Evolutionary conservation across 92 coral and sea anemone genomes (phyloP).

Genomic region (Palythoa heliodiscus): DNA sequence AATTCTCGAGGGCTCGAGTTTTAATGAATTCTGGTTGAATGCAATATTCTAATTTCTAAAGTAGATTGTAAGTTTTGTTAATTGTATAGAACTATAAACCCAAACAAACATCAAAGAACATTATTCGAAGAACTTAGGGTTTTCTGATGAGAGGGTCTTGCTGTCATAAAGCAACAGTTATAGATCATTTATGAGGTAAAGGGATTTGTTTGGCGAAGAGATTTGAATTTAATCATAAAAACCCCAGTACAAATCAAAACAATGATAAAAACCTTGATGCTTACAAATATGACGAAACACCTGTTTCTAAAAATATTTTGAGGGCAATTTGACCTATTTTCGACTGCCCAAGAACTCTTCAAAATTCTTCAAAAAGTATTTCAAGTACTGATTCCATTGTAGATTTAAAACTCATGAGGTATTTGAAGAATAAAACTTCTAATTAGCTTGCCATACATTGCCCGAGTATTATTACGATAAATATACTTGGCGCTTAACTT

Average conservation of each 20-base stretch:
- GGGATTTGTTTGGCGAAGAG: background rate
- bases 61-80: background rate
- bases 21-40: slow-evolving; percentile 13
- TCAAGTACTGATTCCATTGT: too few species aligned
- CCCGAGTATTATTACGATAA: too few species aligned
- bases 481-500: too few species aligned
- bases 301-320: too few species aligned
- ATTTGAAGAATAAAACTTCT: too few species aligned
- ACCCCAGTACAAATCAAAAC: background rate
- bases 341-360: too few species aligned
- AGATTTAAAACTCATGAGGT: too few species aligned
- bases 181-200: background rate
- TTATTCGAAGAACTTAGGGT: background rate
- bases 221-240: background rate
- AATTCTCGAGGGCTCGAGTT: background rate
- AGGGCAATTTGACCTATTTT: too few species aligned
- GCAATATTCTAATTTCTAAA: background rate
- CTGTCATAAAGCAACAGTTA: background rate
- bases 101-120: background rate
- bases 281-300: too few species aligned
- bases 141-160: background rate
- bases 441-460: too few species aligned
- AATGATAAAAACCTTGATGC: background rate
- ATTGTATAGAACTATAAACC: background rate
- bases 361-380: too few species aligned